Evolutionary conservation across 2,113 vertebrate genomes (phyloP), one percentile per base, ranked within the genome.

Genomic region (Gymnocephalus cernua): DNA sequence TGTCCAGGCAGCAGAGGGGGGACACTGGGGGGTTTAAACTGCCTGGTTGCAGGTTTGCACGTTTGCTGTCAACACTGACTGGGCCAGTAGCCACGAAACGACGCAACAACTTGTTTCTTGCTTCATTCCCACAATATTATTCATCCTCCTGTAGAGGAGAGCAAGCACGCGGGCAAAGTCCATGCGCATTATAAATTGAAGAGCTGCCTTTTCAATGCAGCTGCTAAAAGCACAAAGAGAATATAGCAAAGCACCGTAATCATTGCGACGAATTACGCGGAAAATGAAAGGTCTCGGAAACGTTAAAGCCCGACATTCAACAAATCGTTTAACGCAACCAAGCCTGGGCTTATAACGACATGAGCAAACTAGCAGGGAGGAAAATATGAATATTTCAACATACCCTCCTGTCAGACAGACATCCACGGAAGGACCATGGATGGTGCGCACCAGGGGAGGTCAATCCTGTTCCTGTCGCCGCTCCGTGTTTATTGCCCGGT

Each of bases 381-480:
- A 21, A 19, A 38, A 71, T 12, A 82, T 23, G 19, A 80, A 80
- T 61, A 78, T 77, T 67, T 67, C 65, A 85, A 90, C 93, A 27
- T 94, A 94, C 93, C 93, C 79, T 88, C 77, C 88, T 88, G 79
- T 90, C 91, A 91, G 68, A 91, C 73, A 38, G 75, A 81, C 85
- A 86, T 91, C 89, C 88, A 82, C 70, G 47, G 80, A 69, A 82
- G 86, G 77, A 92, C 35, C 86, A 86, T 89, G 80, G 85, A 85
- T 77, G 87, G 74, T 53, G 88, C 83, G 88, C 82, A 81, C 85
- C 61, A 73, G 48, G 29, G 84, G 79, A 77, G 80, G 61, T 82
- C 80, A 69, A 25, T 87, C 82, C 87, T 74, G 82, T 82, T 88
- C 56, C 75, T n/a, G 74, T 78, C 72, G 86, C 73, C 56, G 84